Evolutionary conservation across 2,888 invertebrate species (phyloP).

Genomic region (Lasioglossum lativentre): DNA sequence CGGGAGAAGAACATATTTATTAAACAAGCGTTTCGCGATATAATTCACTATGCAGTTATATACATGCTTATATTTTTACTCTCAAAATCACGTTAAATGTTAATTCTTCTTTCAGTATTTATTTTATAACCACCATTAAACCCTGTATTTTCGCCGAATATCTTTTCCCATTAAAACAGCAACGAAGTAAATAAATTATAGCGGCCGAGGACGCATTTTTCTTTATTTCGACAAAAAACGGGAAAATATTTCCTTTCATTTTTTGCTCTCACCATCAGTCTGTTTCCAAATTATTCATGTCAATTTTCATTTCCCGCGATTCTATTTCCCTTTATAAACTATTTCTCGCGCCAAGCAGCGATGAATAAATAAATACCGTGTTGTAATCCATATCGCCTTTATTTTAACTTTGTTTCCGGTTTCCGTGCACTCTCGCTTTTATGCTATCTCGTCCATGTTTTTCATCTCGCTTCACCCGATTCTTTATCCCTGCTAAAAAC

Average conservation of each 20-base stretch:
- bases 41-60: not conserved
- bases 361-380: not conserved
- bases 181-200: not conserved
- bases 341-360: not conserved
- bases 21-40: not conserved
- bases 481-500: not conserved
- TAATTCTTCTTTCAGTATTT: not conserved
- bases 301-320: not conserved
- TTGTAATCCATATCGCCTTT: not conserved
- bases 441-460: not conserved
- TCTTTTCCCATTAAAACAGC: not conserved
- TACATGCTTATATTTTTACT: not conserved
- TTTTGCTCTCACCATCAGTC: not conserved
- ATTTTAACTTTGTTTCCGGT: not conserved
- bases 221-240: not conserved
- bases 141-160: not conserved
- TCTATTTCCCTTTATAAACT: not conserved
- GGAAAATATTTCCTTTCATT: not conserved
- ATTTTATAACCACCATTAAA: not conserved
- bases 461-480: not conserved
- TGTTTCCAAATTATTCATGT: constrained; percentile 1
- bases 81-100: not conserved
- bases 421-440: not conserved
- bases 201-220: not conserved
- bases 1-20: not conserved